Conservation (phyloP, 2,888 invertebrate species). For the Sesia apiformis region DNA sequence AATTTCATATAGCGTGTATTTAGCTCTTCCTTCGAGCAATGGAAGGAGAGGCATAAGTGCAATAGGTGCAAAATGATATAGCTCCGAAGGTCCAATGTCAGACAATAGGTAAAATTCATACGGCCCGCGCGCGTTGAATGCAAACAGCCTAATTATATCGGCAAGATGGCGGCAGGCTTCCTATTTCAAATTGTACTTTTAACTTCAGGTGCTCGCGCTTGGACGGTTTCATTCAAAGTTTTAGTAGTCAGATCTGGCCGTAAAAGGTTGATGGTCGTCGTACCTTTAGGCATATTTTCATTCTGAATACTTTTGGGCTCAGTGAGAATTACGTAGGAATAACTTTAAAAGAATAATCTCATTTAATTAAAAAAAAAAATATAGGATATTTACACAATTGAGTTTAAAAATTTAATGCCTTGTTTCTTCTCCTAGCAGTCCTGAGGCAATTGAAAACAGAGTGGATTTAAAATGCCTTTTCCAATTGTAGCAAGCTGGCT, state of each 20-base stretch:
- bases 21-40: conserved; percentile 14
- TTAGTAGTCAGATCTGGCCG: conserved; percentile 1
- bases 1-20: conserved; percentile 50
- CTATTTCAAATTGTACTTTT: conserved; percentile 21
- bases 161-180: conserved; percentile 54
- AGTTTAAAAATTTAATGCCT: too few species aligned
- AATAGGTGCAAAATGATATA: conserved; percentile 69
- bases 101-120: conserved; percentile 74
- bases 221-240: conserved; percentile 23
- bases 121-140: conserved; percentile 54
- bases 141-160: conserved; percentile 66
- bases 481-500: conserved; percentile 15
- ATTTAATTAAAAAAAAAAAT: too few species aligned
- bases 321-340: too few species aligned
- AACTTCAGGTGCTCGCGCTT: conserved; percentile 37
- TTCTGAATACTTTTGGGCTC: too few species aligned
- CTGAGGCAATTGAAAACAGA: background rate
- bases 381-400: too few species aligned
- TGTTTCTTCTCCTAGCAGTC: background rate
- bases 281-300: too few species aligned
- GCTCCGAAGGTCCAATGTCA: conserved; percentile 70
- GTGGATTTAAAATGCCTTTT: background rate
- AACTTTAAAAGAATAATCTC: too few species aligned
- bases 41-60: conserved; percentile 25
- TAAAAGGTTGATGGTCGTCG: too few species aligned